phyloP scores from a whole-genome alignment of 2,113 vertebrate species.

The Phoxinus phoxinus region DNA sequence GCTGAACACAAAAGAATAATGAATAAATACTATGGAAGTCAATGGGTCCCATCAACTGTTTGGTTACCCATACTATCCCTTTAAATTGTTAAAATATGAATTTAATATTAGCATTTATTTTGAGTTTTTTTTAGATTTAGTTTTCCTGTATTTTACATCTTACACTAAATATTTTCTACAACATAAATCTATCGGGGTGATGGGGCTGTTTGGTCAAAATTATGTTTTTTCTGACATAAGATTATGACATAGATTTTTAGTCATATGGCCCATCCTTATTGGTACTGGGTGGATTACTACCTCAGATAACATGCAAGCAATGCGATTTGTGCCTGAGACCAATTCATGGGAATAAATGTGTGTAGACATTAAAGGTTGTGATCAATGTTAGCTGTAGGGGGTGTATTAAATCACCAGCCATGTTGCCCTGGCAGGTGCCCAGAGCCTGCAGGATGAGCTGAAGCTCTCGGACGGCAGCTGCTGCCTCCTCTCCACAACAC shows the following conservation, averaged over 20 bases:
- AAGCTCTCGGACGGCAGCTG: constrained; percentile 90
- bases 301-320: neutral
- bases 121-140: too few relatives aligned
- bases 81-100: neutral
- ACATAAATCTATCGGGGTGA: too few relatives aligned
- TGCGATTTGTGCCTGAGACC: constrained; percentile 7
- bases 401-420: constrained; percentile 83
- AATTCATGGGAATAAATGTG: neutral
- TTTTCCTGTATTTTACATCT: neutral
- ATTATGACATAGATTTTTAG: neutral
- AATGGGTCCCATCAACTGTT: too few relatives aligned
- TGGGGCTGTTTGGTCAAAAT: neutral
- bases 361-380: neutral
- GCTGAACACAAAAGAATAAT: too few relatives aligned
- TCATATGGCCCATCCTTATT: neutral
- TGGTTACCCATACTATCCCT: too few relatives aligned
- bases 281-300: neutral
- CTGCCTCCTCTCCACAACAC: constrained; percentile 94
- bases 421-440: constrained; percentile 93
- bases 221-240: neutral
- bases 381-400: constrained; percentile 12
- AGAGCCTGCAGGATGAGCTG: constrained; percentile 94
- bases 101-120: neutral
- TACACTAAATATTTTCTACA: neutral
- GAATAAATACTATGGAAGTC: too few relatives aligned